A percentile compares a stretch with the other conserved stretches of the same genome.
Evolutionary conservation across 2,888 invertebrate species (phyloP).

Genomic region (Xestia rhomboidea): DNA sequence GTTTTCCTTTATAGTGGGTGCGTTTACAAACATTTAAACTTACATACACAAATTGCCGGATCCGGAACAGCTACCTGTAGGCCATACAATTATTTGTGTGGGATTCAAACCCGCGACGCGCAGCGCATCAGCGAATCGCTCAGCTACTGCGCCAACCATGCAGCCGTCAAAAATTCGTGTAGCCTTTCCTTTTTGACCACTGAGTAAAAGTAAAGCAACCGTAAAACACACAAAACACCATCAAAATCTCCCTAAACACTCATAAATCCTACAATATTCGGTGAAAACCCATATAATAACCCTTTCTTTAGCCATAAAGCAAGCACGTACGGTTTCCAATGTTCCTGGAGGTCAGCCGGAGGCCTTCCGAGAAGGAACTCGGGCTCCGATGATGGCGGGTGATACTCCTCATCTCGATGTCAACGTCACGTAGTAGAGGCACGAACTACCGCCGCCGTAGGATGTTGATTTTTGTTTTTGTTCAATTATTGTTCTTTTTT

Average conservation of each 20-base stretch:
- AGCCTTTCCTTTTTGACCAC: neutral
- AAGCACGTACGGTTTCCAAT: slow-evolving; percentile 60
- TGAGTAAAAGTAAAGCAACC: neutral
- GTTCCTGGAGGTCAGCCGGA: slow-evolving; percentile 60
- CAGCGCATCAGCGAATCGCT: no score
- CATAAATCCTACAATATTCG: slow-evolving; percentile 42
- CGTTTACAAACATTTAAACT: no score
- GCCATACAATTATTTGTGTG: no score
- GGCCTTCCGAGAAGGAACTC: slow-evolving; percentile 71
- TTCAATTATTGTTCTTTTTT: slow-evolving; percentile 31
- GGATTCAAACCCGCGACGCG: no score
- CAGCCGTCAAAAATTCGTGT: no score
- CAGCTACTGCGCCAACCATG: no score
- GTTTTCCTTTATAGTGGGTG: no score
- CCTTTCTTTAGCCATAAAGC: slow-evolving; percentile 38
- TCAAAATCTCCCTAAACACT: slow-evolving; percentile 2
- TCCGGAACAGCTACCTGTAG: no score
- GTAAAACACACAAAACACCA: neutral
- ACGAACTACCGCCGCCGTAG: slow-evolving; percentile 51
- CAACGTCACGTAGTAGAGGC: slow-evolving; percentile 71
- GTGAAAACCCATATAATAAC: slow-evolving; percentile 56
- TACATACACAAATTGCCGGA: no score
- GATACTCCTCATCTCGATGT: slow-evolving; percentile 73
- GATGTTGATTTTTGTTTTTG: slow-evolving; percentile 21
- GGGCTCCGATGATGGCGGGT: slow-evolving; percentile 59